Conservation (phyloP, 2,797 vertebrate genomes). For the Momotus momota region DNA sequence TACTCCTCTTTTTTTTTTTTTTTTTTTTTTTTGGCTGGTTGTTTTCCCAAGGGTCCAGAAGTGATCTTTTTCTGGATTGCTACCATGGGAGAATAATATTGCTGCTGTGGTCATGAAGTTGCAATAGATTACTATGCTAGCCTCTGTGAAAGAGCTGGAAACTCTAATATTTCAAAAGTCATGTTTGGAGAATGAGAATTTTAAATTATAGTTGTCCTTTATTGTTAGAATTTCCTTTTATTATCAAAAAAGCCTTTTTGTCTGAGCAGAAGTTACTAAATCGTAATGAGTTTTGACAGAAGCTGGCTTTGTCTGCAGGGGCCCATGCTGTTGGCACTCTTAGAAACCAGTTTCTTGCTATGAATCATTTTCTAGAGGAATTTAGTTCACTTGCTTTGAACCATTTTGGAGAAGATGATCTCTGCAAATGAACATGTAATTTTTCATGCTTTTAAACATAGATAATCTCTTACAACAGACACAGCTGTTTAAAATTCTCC, state of each 20-base stretch:
- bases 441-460: neutral
- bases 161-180: neutral
- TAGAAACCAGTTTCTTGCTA: neutral
- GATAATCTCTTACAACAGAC: neutral
- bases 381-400: neutral
- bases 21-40: no score
- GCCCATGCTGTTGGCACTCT: neutral
- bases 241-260: neutral
- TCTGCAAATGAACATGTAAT: neutral
- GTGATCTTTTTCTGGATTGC: neutral
- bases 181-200: neutral
- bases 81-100: neutral
- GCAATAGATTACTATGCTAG: neutral
- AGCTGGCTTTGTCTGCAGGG: neutral
- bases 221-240: conserved; percentile 4
- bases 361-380: neutral
- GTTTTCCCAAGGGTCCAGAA: neutral
- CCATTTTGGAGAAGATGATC: neutral
- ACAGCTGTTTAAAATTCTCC: neutral
- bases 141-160: conserved; percentile 12
- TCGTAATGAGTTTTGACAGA: neutral
- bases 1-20: no score
- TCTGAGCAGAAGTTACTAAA: neutral
- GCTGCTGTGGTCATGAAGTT: neutral
- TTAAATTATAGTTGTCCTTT: neutral